These are phyloP conservation scores for Drosophila emarginata DNA, from an alignment of 2,888 invertebrate species.

Conservation along the genomic window DNA sequence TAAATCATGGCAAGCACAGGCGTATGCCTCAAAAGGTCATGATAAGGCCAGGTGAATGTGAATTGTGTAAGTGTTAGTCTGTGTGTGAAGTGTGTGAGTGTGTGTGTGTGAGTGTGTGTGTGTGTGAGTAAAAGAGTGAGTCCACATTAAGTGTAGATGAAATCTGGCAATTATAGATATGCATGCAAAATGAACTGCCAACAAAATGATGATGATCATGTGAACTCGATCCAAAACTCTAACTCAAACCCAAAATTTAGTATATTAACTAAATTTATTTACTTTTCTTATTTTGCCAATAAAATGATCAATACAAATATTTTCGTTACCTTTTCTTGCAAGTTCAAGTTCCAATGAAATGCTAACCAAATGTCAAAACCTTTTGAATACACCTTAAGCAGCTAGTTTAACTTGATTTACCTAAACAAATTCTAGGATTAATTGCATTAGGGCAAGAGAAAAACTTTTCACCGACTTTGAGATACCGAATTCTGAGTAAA, in stretches of 20 bases:
- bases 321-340: too few relatives aligned
- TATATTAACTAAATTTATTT: too few relatives aligned
- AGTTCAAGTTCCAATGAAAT: too few relatives aligned
- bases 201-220: not conserved
- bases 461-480: too few relatives aligned
- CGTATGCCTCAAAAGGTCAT: constrained; percentile 42
- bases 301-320: too few relatives aligned
- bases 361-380: too few relatives aligned
- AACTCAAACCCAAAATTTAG: too few relatives aligned
- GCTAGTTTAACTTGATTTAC: not conserved
- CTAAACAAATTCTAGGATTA: not conserved
- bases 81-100: constrained; percentile 43
- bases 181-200: constrained; percentile 34
- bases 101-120: constrained; percentile 16
- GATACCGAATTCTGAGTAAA: not conserved
- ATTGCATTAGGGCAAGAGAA: not conserved
- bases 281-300: too few relatives aligned
- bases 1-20: constrained; percentile 31
- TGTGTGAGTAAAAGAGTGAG: not conserved
- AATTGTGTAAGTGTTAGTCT: constrained; percentile 40
- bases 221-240: not conserved
- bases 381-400: not conserved
- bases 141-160: constrained; percentile 46
- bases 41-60: constrained; percentile 37
- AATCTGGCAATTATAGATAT: constrained; percentile 50